Evolutionary conservation across 2,888 invertebrate species (phyloP), one percentile per base, ranked within the genome.

Genomic region (Lydus trimaculatus): DNA sequence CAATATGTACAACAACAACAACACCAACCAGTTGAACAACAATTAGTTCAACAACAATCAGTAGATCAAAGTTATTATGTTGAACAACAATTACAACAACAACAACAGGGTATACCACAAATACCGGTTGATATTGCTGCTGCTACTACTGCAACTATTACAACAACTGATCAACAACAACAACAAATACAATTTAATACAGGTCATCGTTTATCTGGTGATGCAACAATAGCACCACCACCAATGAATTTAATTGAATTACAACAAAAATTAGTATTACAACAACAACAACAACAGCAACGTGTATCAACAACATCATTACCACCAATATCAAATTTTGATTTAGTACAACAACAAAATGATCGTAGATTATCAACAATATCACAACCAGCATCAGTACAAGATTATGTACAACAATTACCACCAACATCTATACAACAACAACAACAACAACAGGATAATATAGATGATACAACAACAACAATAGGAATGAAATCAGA

Each of bases 261-360:
- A 56, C 83, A 85, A 63, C 82, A 83, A 68, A 83, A 84, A 71
- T 72, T 84, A 58, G 80, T 81, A 0, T 84, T 84, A 69, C 84
- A 82, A 60, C 79, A 81, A 56, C 61, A 77, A 31, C 76, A 77
- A 67, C 65, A 66, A 8, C 61, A 63, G 8, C 43, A 43, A 6
- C 73, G 81, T 58, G 67, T 82, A 13, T 83, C 83, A 5, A 83
- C 83, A 0, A 75, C 78, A 2, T 84, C 84, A 7, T 69, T 84
- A 28, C 84, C 84, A 9, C 83, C 84, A 4, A 78, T 82, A 73
- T 72, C 80, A 0, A 78, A 72, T n/a, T 82, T 82, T 63, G 84
- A 84, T 4, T 66, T 73, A 4, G 72, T 73, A 23, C 73, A 70
- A 36, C 70, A 59, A 64, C 58, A 36, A 25, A 83, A 84, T 62